Evolutionary conservation across 2,113 vertebrate genomes (phyloP).

Genomic region (Ginglymostoma cirratum): DNA sequence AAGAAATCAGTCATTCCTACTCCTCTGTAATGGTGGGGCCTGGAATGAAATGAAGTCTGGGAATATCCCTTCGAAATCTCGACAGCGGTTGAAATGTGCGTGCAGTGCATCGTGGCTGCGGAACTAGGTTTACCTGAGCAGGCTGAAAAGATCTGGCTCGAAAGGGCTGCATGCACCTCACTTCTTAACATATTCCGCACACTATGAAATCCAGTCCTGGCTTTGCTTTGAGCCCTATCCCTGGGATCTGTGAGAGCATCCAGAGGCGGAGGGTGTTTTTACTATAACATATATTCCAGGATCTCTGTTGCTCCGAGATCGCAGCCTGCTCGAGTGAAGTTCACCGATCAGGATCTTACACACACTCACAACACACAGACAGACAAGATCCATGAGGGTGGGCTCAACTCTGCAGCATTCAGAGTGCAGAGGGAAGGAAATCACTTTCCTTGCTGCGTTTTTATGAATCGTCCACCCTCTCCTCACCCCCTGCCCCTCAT

Average conservation of each 20-base stretch:
- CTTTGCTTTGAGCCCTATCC: conserved; percentile 52
- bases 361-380: conserved; percentile 34
- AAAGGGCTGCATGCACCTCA: background rate
- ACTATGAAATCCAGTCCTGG: conserved; percentile 52
- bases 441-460: background rate
- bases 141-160: background rate
- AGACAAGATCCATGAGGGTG: background rate
- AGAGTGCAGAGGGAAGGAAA: background rate
- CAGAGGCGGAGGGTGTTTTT: conserved; percentile 42
- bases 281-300: conserved; percentile 31
- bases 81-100: background rate
- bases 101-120: background rate
- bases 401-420: background rate
- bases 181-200: background rate
- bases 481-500: too few relatives aligned
- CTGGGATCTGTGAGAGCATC: conserved; percentile 44
- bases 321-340: conserved; percentile 51
- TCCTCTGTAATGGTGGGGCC: too few relatives aligned
- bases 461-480: too few relatives aligned
- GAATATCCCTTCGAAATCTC: background rate
- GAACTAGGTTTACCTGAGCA: background rate
- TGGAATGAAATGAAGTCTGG: background rate
- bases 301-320: conserved; percentile 41
- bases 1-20: too few relatives aligned
- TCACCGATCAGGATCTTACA: conserved; percentile 43